A percentile compares a stretch with the other conserved stretches of the same genome.
Evolutionary conservation across 64 coral and sea anemone species (phyloP).

Genomic region (Platygyra sinensis): DNA sequence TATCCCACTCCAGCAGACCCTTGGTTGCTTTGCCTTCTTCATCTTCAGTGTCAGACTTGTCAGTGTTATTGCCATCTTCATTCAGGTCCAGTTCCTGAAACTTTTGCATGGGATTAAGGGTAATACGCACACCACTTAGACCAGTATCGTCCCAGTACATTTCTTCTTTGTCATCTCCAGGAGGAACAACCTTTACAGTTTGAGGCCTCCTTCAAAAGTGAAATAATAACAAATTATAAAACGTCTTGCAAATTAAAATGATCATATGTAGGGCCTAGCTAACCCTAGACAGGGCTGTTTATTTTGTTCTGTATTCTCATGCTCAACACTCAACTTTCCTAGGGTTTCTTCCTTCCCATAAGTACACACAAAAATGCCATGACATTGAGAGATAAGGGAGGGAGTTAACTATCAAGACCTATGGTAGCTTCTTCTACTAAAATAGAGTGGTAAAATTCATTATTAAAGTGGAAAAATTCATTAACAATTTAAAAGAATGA

Average conservation of each 20-base stretch:
- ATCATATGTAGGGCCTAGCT: neutral
- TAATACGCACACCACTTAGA: conserved; percentile 83
- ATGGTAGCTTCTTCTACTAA: no score
- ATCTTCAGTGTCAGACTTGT: conserved; percentile 72
- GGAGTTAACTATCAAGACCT: no score
- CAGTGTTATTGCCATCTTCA: conserved; percentile 76
- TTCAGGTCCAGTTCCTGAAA: conserved; percentile 93
- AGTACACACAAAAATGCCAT: no score
- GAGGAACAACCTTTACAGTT: conserved; percentile 63
- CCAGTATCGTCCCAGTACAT: conserved; percentile 97
- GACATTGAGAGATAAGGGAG: no score
- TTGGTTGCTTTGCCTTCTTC: conserved; percentile 72
- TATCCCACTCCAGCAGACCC: conserved; percentile 81
- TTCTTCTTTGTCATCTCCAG: conserved; percentile 72
- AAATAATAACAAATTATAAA: neutral
- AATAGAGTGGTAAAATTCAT: no score
- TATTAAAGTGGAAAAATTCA: no score
- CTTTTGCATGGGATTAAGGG: conserved; percentile 92
- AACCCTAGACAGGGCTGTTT: no score
- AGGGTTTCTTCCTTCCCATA: no score
- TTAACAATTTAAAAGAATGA: no score
- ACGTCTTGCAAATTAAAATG: neutral
- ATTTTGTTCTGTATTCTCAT: no score
- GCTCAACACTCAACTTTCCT: no score
- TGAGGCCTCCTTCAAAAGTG: conserved; percentile 27